Base-by-base conservation (phyloP, 2,888 invertebrate genomes). In the Zaprionus obscuricornis region DNA sequence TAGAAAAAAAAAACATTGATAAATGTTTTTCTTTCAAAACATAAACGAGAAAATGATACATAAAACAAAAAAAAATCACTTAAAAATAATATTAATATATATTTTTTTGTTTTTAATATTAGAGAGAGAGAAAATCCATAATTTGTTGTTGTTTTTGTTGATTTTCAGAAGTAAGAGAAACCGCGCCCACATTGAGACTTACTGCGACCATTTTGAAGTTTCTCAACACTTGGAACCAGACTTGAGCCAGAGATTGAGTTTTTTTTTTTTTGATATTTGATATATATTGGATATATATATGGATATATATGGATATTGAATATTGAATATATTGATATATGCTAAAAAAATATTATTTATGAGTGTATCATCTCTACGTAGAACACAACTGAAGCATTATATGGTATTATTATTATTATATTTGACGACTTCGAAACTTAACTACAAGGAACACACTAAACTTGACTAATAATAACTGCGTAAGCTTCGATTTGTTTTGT, bases 401-500 rank as follows among this genome's bases (percentile, higher is more conserved):
- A 29, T 10, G 13, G 37, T 43, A 66, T 49, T 42, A 43, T 39
- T 26, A 37, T 60, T 59, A 58, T 50, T 22, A 14, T 47, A 40
- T 57, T 50, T 62, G 36, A 11, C 5, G 57, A 52, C 65, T 79
- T n/a, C 45, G 46, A 81, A 79, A 82, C 79, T 83, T 66, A 78
- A 60, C 83, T 74, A 79, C 79, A 71, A 79, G 64, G 62, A 83
- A 79, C 83, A 62, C 62, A 79, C 81, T 79, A 79, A 66, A 58
- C 52, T 62, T 74, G 58, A 34, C 83, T 79, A 83, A 76, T 40
- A 76, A 66, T 79, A 79, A 79, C 73, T 49, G 83, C 74, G 43
- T 50, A 79, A 79, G 83, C 79, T 79, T 79, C 46, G 37, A 46
- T 60, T 39, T 47, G 45, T 42, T 33, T 51, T 51, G 4, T 34